Percentiles rank a stretch among this genome's conserved stretches.
Evolutionary conservation across 2,888 invertebrate species (phyloP).

Genomic region (Eubasilissa splendida): DNA sequence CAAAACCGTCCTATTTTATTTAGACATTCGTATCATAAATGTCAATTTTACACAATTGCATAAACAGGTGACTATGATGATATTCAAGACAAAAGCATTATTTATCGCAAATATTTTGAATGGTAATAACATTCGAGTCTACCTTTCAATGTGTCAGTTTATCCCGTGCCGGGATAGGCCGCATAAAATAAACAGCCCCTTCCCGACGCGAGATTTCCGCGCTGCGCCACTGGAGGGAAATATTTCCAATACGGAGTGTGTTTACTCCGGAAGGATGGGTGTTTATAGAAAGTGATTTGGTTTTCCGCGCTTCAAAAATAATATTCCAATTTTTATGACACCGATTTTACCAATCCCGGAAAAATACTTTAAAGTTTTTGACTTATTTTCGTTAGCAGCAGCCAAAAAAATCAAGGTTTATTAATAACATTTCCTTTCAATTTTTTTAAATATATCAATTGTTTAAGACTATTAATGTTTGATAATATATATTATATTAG

Average conservation of each 20-base stretch:
- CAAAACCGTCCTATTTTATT: too few species aligned
- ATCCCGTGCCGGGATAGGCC: slow-evolving; percentile 39
- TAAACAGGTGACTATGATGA: too few species aligned
- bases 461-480: too few species aligned
- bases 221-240: slow-evolving; percentile 20
- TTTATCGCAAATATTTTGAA: background rate
- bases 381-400: too few species aligned
- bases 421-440: too few species aligned
- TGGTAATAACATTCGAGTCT: background rate
- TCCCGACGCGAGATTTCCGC: slow-evolving; percentile 29
- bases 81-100: too few species aligned
- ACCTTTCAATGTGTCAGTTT: background rate
- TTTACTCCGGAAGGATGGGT: slow-evolving; percentile 49
- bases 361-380: background rate
- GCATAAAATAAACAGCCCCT: slow-evolving; percentile 43
- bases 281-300: slow-evolving; percentile 54
- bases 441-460: too few species aligned
- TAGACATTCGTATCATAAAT: too few species aligned
- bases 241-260: slow-evolving; percentile 35
- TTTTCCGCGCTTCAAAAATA: slow-evolving; percentile 30
- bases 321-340: slow-evolving; percentile 11
- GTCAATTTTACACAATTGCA: too few species aligned
- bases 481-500: too few species aligned
- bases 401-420: too few species aligned
- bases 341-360: background rate